Conservation (phyloP, 2,797 vertebrate genomes). For the Myripristis jacobus region DNA sequence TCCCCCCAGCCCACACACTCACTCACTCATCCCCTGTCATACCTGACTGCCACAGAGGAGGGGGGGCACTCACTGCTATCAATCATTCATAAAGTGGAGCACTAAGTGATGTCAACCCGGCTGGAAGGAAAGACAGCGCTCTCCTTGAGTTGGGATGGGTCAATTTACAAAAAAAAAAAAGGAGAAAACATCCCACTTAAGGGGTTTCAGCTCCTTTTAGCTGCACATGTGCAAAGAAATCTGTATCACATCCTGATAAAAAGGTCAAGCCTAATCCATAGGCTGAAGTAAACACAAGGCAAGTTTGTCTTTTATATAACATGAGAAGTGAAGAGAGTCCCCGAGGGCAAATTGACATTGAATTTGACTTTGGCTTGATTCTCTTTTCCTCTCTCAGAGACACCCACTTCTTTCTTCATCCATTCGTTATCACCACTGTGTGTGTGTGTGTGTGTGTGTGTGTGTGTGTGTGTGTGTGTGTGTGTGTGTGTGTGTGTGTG, state of each 20-base stretch:
- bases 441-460: no score
- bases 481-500: not conserved
- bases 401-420: no score
- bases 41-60: slow-evolving; percentile 35
- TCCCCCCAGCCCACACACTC: not conserved
- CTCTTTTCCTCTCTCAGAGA: not conserved
- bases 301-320: slow-evolving; percentile 22
- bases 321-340: slow-evolving; percentile 37
- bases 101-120: slow-evolving; percentile 48
- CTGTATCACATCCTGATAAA: not conserved
- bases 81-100: slow-evolving; percentile 64
- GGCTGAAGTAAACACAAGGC: slow-evolving; percentile 41
- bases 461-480: no score
- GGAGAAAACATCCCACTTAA: slow-evolving; percentile 19
- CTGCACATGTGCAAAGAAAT: not conserved
- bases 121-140: slow-evolving; percentile 24
- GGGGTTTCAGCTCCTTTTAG: slow-evolving; percentile 3
- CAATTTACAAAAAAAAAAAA: slow-evolving; percentile 40
- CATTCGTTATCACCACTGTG: no score
- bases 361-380: slow-evolving; percentile 42
- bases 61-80: slow-evolving; percentile 35
- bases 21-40: slow-evolving; percentile 23
- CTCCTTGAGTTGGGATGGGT: slow-evolving; percentile 29
- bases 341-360: slow-evolving; percentile 68
- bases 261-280: slow-evolving; percentile 20